phyloP scores from a whole-genome alignment of 2,888 invertebrate genomes.

The Xestia c-nigrum region DNA sequence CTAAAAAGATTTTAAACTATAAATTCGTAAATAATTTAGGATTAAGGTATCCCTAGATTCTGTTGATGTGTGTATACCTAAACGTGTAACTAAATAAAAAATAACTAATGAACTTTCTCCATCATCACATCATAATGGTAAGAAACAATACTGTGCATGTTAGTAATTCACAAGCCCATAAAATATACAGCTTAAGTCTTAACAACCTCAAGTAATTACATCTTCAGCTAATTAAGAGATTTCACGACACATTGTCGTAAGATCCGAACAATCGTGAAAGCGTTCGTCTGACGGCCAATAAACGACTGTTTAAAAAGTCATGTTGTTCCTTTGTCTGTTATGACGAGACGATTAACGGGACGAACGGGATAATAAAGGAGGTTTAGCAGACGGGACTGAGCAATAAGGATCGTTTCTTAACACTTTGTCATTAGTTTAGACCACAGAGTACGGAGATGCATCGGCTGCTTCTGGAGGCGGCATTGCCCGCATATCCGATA shows the following conservation, averaged over 20 bases:
- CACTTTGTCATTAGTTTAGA: background rate
- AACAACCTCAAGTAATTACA: conserved; percentile 73
- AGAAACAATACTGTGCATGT: background rate
- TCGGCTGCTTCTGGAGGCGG: background rate
- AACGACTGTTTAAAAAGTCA: conserved; percentile 46
- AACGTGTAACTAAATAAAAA: background rate
- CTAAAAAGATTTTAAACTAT: too few relatives aligned
- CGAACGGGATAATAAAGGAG: conserved; percentile 2
- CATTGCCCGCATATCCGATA: background rate
- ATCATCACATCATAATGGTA: background rate
- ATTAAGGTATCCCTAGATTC: too few relatives aligned
- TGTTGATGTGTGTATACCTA: too few relatives aligned
- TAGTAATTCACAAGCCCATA: conserved; percentile 18
- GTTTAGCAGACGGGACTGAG: background rate
- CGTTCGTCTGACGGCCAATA: conserved; percentile 29
- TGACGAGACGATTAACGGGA: conserved; percentile 9
- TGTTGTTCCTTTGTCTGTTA: conserved; percentile 26
- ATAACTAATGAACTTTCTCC: conserved; percentile 5
- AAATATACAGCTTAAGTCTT: conserved; percentile 22
- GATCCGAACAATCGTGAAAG: conserved; percentile 57
- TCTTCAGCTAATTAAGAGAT: conserved; percentile 77
- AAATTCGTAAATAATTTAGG: too few relatives aligned
- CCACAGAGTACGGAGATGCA: background rate
- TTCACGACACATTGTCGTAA: conserved; percentile 59
- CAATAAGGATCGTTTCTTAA: background rate